phyloP scores from a whole-genome alignment of 2,888 invertebrate genomes.

The Torymus tubicola region DNA sequence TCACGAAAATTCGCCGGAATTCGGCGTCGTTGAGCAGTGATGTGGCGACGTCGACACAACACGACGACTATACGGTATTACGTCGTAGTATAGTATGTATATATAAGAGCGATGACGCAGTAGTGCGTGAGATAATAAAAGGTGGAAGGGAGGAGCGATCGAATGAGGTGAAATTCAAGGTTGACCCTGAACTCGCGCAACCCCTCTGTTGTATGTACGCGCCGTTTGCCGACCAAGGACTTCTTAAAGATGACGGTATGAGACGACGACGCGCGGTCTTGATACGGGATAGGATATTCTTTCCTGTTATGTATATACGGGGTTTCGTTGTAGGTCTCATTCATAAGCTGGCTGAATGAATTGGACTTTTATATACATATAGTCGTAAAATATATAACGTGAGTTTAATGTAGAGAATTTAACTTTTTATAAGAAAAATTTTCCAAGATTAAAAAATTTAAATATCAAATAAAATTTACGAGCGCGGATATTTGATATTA shows the following conservation, averaged over 20 bases:
- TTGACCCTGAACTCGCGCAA: constrained; percentile 67
- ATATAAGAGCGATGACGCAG: not conserved
- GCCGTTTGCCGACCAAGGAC: constrained; percentile 62
- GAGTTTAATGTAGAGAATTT: no score
- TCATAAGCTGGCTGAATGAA: not conserved
- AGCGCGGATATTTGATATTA: no score
- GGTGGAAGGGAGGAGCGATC: constrained; percentile 28
- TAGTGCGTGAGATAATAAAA: constrained; percentile 46
- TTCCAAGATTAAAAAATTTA: no score
- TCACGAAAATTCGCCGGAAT: no score
- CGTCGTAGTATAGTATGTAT: no score
- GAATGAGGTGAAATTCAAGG: constrained; percentile 59
- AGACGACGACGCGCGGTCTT: constrained; percentile 56
- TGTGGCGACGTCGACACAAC: no score
- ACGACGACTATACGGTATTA: no score
- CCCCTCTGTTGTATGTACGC: constrained; percentile 3
- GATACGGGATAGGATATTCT: constrained; percentile 40
- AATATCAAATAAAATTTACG: no score
- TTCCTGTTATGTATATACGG: constrained; percentile 53
- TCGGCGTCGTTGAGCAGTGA: no score
- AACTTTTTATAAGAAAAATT: no score
- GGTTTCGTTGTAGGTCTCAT: constrained; percentile 1
- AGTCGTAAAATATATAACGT: no score
- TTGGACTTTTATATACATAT: no score
- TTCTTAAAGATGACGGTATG: constrained; percentile 70